These are phyloP conservation scores for Thalassophryne amazonica DNA, from an alignment of 2,797 vertebrate genomes.

Conservation along the genomic window DNA sequence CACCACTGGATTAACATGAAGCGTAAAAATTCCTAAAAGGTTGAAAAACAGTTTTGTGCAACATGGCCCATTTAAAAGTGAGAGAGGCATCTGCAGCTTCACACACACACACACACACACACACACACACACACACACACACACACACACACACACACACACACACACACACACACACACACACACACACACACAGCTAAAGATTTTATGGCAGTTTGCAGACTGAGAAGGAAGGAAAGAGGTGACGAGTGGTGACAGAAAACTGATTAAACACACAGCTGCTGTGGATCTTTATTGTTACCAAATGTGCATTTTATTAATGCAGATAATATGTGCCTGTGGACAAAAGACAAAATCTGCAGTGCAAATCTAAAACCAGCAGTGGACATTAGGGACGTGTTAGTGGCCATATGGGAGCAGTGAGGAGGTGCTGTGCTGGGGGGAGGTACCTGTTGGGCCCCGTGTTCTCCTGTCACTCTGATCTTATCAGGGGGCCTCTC, in stretches of 20 bases:
- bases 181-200: constrained; percentile 41
- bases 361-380: not conserved
- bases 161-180: too few species aligned
- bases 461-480: constrained; percentile 69
- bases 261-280: constrained; percentile 16
- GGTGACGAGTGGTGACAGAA: constrained; percentile 38
- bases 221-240: constrained; percentile 49
- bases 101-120: too few species aligned
- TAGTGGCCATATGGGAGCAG: constrained; percentile 66
- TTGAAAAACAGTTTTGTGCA: too few species aligned
- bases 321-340: constrained; percentile 1
- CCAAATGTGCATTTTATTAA: not conserved
- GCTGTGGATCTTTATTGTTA: too few species aligned
- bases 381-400: constrained; percentile 46
- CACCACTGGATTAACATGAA: too few species aligned
- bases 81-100: constrained; percentile 48
- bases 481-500: constrained; percentile 74
- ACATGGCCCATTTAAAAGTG: too few species aligned
- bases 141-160: too few species aligned
- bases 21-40: too few species aligned
- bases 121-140: too few species aligned
- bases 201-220: constrained; percentile 59
- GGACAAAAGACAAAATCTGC: not conserved
- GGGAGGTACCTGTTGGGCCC: constrained; percentile 64
- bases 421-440: constrained; percentile 31